phyloP scores from a whole-genome alignment of 2,113 vertebrate genomes.

The Plestiodon gilberti region DNA sequence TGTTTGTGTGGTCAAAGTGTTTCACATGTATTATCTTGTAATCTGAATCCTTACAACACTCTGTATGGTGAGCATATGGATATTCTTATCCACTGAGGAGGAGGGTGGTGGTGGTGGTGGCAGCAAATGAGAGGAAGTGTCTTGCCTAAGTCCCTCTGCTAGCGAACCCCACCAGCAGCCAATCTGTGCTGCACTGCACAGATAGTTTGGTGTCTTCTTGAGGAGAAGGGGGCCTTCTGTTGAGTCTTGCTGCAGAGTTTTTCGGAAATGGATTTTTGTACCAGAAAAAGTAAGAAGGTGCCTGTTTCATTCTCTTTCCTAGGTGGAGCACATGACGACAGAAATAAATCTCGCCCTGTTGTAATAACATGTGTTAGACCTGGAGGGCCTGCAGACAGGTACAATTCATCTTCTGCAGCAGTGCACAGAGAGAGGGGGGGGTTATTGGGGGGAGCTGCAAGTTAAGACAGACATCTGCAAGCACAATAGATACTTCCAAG shows the following conservation, averaged over 20 bases:
- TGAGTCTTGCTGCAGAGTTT: constrained; percentile 19
- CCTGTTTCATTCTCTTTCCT: constrained; percentile 56
- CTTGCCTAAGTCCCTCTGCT: no score
- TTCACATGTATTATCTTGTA: no score
- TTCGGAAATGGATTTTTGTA: constrained; percentile 49
- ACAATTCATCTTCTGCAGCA: constrained; percentile 67
- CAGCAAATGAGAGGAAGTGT: no score
- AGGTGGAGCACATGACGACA: constrained; percentile 95
- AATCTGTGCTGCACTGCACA: no score
- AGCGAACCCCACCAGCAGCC: no score
- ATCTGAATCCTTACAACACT: no score
- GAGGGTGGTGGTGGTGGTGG: no score
- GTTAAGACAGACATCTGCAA: constrained; percentile 35
- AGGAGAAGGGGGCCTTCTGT: neutral
- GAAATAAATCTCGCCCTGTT: constrained; percentile 97
- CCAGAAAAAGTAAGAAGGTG: constrained; percentile 35
- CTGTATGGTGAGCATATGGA: no score
- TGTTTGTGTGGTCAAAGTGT: no score
- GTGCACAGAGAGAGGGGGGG: neutral
- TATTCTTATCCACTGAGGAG: no score
- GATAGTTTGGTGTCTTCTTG: constrained; percentile 30
- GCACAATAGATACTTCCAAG: constrained; percentile 22
- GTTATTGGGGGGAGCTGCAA: constrained; percentile 41
- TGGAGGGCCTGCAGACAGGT: constrained; percentile 97
- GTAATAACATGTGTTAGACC: constrained; percentile 95